Conservation (phyloP, 2,113 vertebrate genomes). For the Mustelus asterias region DNA sequence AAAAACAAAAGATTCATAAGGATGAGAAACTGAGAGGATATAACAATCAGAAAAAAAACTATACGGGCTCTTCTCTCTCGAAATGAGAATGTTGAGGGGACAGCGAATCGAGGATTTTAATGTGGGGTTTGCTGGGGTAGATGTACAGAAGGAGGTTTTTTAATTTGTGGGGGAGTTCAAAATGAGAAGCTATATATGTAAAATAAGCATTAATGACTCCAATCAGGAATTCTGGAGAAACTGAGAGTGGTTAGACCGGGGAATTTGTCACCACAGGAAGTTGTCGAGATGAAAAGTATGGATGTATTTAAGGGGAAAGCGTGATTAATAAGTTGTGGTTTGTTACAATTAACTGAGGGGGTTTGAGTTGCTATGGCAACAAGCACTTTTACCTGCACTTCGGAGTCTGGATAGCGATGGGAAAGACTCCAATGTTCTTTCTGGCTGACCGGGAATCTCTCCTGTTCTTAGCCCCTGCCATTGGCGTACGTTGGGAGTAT, state of each 20-base stretch:
- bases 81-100: background rate
- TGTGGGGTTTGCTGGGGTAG: background rate
- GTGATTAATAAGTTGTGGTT: background rate
- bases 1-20: background rate
- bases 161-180: background rate
- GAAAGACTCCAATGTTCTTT: background rate
- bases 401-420: background rate
- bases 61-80: background rate
- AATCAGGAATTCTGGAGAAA: background rate
- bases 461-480: background rate
- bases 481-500: background rate
- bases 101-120: background rate
- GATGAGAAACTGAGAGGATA: background rate
- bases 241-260: background rate
- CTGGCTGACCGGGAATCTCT: background rate
- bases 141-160: background rate
- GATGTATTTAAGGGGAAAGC: background rate
- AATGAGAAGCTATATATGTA: background rate
- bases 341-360: background rate
- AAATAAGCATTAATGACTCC: background rate
- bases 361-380: background rate
- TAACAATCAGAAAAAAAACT: background rate
- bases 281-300: background rate
- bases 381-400: background rate
- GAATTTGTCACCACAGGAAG: background rate